These are phyloP conservation scores for Cheumatopsyche charites DNA, from an alignment of 1,140 invertebrate genomes.

Conservation along the genomic window DNA sequence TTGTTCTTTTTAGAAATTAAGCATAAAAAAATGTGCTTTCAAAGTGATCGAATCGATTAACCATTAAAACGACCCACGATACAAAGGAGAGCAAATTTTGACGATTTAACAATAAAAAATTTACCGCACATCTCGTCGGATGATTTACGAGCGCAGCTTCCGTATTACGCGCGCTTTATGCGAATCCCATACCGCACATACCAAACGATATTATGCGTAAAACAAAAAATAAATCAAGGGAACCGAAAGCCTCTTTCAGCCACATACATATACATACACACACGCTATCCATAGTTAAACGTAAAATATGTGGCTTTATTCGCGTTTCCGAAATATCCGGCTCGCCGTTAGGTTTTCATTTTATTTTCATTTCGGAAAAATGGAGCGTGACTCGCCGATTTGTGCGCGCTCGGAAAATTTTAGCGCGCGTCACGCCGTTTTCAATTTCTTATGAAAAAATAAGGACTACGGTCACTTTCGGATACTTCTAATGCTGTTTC, in stretches of 20 bases:
- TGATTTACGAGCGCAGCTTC: constrained; percentile 4
- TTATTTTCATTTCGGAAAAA: constrained; percentile 5
- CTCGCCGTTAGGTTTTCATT: neutral
- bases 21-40: no score
- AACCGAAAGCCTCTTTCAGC: neutral
- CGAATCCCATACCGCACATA: neutral
- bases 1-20: no score
- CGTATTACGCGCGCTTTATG: neutral
- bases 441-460: constrained; percentile 13
- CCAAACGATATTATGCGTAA: neutral
- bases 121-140: neutral
- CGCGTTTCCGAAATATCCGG: no score
- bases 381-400: constrained; percentile 11
- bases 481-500: neutral
- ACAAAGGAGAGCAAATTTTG: no score
- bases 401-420: neutral
- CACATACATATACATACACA: no score
- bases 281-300: no score
- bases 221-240: constrained; percentile 6
- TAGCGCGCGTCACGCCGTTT: constrained; percentile 8
- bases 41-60: no score
- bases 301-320: no score
- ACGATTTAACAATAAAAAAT: no score
- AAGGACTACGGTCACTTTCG: neutral
- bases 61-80: no score